phyloP scores from a whole-genome alignment of 2,113 vertebrate species.

The Syngnathus typhle region DNA sequence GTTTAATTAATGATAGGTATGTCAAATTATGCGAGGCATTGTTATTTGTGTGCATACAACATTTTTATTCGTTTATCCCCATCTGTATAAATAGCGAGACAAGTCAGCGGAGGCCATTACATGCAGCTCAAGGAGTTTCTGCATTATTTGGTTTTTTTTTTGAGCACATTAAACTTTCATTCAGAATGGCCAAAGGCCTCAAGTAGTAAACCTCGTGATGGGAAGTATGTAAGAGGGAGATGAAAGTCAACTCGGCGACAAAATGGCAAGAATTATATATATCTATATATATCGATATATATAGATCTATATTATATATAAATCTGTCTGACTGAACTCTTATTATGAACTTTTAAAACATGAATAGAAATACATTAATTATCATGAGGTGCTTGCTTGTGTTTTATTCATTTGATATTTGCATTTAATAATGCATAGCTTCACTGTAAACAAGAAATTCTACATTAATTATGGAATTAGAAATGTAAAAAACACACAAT shows the following conservation, averaged over 20 bases:
- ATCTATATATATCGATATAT: no score
- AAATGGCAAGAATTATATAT: neutral
- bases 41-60: neutral
- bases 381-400: neutral
- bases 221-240: neutral
- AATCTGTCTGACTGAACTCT: no score
- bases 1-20: no score
- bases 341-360: neutral
- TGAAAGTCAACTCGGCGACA: neutral
- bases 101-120: neutral
- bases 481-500: neutral
- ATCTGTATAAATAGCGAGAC: neutral
- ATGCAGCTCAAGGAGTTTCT: slow-evolving; percentile 1
- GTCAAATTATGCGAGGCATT: neutral
- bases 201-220: neutral
- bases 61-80: neutral
- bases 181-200: neutral
- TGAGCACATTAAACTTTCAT: slow-evolving; percentile 4
- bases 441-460: neutral
- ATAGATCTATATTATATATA: no score
- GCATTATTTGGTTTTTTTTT: neutral
- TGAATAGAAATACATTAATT: neutral
- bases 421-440: neutral
- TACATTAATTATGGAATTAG: neutral
- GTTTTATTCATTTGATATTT: neutral